Evolutionary conservation across 1,140 invertebrate genomes (phyloP), one percentile per base, ranked within the genome.

Genomic region (Drosophila lacteicornis): DNA sequence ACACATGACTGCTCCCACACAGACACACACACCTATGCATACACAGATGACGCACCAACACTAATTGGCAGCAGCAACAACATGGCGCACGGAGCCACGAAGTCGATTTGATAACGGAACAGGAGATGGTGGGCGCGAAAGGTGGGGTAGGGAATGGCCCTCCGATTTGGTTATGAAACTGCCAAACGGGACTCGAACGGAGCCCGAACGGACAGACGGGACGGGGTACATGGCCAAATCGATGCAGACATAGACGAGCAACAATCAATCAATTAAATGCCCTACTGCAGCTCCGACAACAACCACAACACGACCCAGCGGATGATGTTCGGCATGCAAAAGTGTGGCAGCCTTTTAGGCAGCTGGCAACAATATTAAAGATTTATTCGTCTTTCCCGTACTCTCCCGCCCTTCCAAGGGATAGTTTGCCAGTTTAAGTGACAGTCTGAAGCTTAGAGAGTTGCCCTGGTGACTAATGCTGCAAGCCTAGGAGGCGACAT

Each of bases 251-350:
- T 79, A 87, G 84, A 88, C 84, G 84, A 83, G 67, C 77, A 88
- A 82, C 84, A 85, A 88, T 88, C 84, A 88, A 88, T 88, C 84
- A 88, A 88, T 88, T 88, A 88, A 88, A 90, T 81, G 85, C 67
- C 63, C 59, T 65, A 81, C 70, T 88, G 85, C 81, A 90, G 56
- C 56, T 65, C 36, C 60, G 56, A 42, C 55, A 51, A 46, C 43
- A 47, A 38, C 58, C 47, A 42, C 33, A 15, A 25, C 49, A 53
- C 62, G 42, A 59, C 62, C 62, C 62, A 42, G n/a, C 25, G 67
- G 62, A 80, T 63, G 63, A 73, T 79, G 45, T 59, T 69, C 57
- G 61, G 53, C 62, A 74, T 55, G 78, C 61, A 58, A 68, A 56
- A 80, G 27, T 65, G 50, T 66, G 60, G 63, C 66, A 36, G 66